Evolutionary conservation across 2,888 invertebrate species (phyloP), one percentile per base, ranked within the genome.

Genomic region (Lasioglossum malachurum): DNA sequence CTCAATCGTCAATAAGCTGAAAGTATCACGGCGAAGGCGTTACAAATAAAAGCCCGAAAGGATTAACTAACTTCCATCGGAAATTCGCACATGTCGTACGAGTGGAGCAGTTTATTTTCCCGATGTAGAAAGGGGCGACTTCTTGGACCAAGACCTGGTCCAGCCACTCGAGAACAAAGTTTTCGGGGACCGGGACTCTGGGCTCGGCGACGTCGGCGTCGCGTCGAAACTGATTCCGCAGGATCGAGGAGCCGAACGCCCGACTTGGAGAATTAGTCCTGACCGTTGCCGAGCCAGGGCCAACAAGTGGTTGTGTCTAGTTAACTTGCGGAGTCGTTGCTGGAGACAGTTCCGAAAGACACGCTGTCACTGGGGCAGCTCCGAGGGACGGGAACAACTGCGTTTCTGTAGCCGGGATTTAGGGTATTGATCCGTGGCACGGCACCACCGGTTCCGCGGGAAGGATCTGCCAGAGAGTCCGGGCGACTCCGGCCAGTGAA

Each of bases 261-360:
- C 86, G 82, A 83, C 82, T 49, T 74, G 78, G 87, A 79, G 85
- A 91, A 91, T 91, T 91, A 91, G 91, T 90, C 86, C 84, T 78
- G 90, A 78, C 75, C 86, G 87, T 86, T 78, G 78, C 76, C 69
- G 89, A 82, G 75, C 77, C 81, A 75, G 83, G 74, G 82, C 82
- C 91, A 91, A 91, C 91, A 91, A 91, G 91, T 91, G 91, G 91
- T 91, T 91, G 91, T 81, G 88, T 90, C 89, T 91, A 89, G 91
- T 90, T 91, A 88, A 90, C 86, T 90, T 80, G 89, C 86, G 87
- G 90, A 84, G 83, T 91, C 89, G 90, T 90, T 91, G 89, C 82
- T 76, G 87, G 86, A 88, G 91, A 91, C 90, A 91, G 89, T 91
- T 91, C 78, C 77, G 76, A 83, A 91, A 91, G 91, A 91, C 91